Conservation (phyloP, 2,797 vertebrate genomes). For the Rhinatrema bivittatum region DNA sequence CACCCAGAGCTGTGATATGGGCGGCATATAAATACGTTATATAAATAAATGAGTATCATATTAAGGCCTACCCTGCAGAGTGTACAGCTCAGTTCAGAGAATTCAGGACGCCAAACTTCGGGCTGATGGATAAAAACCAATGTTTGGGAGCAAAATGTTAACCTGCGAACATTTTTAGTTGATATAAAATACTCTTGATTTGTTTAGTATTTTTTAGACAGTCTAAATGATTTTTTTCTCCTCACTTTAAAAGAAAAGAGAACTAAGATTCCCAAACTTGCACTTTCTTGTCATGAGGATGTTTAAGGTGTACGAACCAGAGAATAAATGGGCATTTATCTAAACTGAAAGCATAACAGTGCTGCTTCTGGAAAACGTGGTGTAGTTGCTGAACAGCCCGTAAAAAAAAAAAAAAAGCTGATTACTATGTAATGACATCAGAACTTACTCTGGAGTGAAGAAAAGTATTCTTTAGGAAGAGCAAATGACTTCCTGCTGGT, state of each 20-base stretch:
- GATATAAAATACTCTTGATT: too few relatives aligned
- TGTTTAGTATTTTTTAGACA: too few relatives aligned
- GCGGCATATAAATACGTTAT: too few relatives aligned
- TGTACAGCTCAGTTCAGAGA: too few relatives aligned
- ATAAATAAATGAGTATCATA: too few relatives aligned
- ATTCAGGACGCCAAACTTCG: too few relatives aligned
- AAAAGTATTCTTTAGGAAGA: slow-evolving; percentile 15
- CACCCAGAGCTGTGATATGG: too few relatives aligned
- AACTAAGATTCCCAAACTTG: not conserved
- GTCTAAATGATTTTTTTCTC: not conserved
- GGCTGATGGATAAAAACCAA: too few relatives aligned
- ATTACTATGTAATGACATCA: not conserved
- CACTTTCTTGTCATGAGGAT: not conserved
- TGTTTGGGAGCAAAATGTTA: too few relatives aligned
- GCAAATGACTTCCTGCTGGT: not conserved
- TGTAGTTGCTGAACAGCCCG: not conserved
- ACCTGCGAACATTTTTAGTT: too few relatives aligned
- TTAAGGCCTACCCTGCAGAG: too few relatives aligned
- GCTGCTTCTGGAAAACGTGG: not conserved
- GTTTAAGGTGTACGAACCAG: not conserved
- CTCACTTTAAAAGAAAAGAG: not conserved
- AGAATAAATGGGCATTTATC: accelerated
- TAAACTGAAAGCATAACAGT: not conserved
- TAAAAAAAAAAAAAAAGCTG: accelerated
- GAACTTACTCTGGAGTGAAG: slow-evolving; percentile 3